Base-by-base conservation (phyloP, 2,797 vertebrate genomes). In the Graptemys geographica region DNA sequence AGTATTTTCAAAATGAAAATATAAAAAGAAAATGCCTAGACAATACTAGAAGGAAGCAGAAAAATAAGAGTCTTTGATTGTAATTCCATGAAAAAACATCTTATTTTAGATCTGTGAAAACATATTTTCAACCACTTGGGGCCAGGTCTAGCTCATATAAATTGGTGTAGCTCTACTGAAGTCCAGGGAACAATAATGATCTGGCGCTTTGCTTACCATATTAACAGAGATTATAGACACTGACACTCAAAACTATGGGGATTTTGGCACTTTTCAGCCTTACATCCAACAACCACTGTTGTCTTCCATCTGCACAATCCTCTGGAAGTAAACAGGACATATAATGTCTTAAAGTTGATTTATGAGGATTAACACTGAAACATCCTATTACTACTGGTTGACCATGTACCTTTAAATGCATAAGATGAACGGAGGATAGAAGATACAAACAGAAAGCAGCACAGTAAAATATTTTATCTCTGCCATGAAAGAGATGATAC, bases 401-500 rank as follows among this genome's bases (percentile, higher is more conserved):
- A 62, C 83, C 78, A 31, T 57, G 59, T 79, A 88, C 28, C 69
- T 83, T 96, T 91, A 95, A 96, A 95, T 85, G 41, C 53, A 93
- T 93, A 93, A 96, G 96, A 95, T 41, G 59, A 55, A 87, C 91
- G 1, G 2, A 92, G 87, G 87, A 96, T 1, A 88, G 52, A 91
- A 94, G 78, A 84, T 12, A 80, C 57, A 90, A 87, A 76, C 8
- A 80, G 88, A 91, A 96, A 95, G 81, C 90, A 65, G 47, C 57
- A 90, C 72, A 87, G 59, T 53, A 90, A 94, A 97, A 84, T 28
- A 95, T 96, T 96, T 96, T 57, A 91, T 97, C 87, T 93, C 69
- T 88, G 80, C 92, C 93, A 94, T 92, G 97, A 97, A 97, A 96
- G 91, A 80, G 81, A 96, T 97, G 95, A 97, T 95, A 90, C 52